Conservation (phyloP, 2,113 vertebrate species). For the Aplodontia rufa region DNA sequence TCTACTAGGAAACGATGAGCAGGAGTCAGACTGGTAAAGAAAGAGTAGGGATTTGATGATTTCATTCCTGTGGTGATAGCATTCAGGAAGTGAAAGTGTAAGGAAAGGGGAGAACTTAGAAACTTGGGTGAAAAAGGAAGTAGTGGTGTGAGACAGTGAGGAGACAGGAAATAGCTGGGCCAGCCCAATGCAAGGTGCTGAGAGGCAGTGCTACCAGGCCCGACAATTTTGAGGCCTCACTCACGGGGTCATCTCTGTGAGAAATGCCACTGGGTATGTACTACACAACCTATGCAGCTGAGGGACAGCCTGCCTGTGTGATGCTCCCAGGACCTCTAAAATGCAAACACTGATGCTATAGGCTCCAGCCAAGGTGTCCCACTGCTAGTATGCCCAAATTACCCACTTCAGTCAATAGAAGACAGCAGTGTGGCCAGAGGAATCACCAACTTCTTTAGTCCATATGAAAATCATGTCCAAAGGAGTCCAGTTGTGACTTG, state of each 20-base stretch:
- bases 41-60: not conserved
- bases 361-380: not conserved
- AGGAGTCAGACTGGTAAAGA: not conserved
- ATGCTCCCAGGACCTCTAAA: not conserved
- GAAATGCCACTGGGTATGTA: fast-evolving
- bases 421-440: not conserved
- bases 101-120: slow-evolving; percentile 2
- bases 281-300: not conserved
- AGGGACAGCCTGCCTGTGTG: not conserved
- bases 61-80: not conserved
- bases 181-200: fast-evolving
- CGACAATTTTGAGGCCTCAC: not conserved
- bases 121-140: slow-evolving; percentile 18
- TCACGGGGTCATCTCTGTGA: fast-evolving
- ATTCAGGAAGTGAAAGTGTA: slow-evolving; percentile 67
- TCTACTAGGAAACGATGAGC: not conserved
- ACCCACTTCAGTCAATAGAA: too few relatives aligned
- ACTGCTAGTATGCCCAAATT: not conserved
- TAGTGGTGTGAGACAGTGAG: not conserved
- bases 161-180: not conserved
- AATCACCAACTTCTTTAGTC: not conserved
- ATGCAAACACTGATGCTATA: fast-evolving
- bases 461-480: not conserved
- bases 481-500: not conserved
- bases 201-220: not conserved